These are phyloP conservation scores for Melanotaenia maccullochi DNA, from an alignment of 2,797 vertebrate genomes.

Conservation along the genomic window DNA sequence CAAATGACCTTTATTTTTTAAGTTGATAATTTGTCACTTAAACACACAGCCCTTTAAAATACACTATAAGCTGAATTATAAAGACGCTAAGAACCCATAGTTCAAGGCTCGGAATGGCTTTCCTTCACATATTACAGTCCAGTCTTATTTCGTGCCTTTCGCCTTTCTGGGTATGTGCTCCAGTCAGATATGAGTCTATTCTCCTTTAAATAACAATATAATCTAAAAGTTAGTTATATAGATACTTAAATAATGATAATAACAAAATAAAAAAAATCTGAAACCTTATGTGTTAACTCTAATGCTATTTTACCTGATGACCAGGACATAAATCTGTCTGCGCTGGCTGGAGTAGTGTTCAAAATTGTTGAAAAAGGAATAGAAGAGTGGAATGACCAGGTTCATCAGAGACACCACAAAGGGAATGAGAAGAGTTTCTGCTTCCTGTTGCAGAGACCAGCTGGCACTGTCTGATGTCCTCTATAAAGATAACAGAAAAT, in stretches of 20 bases:
- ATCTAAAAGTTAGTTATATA: no score
- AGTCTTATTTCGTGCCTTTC: neutral
- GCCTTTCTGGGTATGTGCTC: neutral
- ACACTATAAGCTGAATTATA: neutral
- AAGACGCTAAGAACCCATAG: neutral
- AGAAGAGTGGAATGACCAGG: constrained; percentile 87
- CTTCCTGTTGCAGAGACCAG: constrained; percentile 75
- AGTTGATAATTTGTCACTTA: neutral
- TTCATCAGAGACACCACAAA: constrained; percentile 89
- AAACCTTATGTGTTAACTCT: no score
- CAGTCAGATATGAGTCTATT: no score
- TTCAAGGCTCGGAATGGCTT: neutral
- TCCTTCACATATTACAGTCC: neutral
- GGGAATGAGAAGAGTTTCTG: constrained; percentile 88
- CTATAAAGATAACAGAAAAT: constrained; percentile 49
- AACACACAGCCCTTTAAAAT: neutral
- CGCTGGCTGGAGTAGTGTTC: constrained; percentile 88
- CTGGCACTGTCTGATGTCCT: constrained; percentile 1
- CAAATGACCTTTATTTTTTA: neutral
- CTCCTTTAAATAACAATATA: no score
- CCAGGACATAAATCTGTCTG: constrained; percentile 85
- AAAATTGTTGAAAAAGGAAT: constrained; percentile 87
- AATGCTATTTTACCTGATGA: constrained; percentile 83
- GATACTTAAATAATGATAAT: no score
- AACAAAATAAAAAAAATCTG: neutral